These are phyloP conservation scores for Remorina albescens DNA, from an alignment of 2,797 vertebrate species.

Conservation along the genomic window DNA sequence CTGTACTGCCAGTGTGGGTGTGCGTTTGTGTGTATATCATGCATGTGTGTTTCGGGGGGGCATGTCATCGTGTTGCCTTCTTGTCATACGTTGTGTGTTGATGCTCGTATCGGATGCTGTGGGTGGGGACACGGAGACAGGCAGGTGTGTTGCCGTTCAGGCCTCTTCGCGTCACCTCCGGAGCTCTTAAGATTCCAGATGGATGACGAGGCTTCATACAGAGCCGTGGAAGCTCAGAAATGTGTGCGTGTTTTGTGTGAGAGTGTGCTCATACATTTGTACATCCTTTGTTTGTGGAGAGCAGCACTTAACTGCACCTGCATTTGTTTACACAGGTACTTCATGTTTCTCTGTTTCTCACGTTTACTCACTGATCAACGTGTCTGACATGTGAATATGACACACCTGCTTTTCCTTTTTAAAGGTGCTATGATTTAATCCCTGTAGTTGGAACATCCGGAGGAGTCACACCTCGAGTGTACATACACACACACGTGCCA, in stretches of 20 bases:
- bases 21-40: conserved; percentile 31
- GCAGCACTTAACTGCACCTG: too few species aligned
- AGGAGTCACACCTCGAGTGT: too few species aligned
- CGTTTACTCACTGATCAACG: too few species aligned
- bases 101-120: conserved; percentile 39
- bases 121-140: conserved; percentile 28
- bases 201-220: conserved; percentile 26
- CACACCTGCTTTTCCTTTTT: too few species aligned
- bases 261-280: neutral
- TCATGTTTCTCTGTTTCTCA: too few species aligned
- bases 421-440: too few species aligned
- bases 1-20: conserved; percentile 32
- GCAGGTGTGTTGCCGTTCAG: conserved; percentile 20
- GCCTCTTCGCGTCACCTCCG: neutral
- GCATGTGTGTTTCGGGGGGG: conserved; percentile 19
- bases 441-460: too few species aligned
- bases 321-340: too few species aligned
- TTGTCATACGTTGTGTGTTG: conserved; percentile 22
- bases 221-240: neutral
- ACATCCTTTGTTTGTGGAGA: neutral
- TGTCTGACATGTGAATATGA: too few species aligned
- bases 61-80: conserved; percentile 25
- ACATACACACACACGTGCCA: conserved; percentile 8
- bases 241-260: neutral
- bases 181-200: conserved; percentile 34